Percentiles rank a stretch among this genome's conserved stretches.
These are phyloP conservation scores for Myotis findleyi DNA, from an alignment of 2,797 vertebrate species.

Conservation along the genomic window DNA sequence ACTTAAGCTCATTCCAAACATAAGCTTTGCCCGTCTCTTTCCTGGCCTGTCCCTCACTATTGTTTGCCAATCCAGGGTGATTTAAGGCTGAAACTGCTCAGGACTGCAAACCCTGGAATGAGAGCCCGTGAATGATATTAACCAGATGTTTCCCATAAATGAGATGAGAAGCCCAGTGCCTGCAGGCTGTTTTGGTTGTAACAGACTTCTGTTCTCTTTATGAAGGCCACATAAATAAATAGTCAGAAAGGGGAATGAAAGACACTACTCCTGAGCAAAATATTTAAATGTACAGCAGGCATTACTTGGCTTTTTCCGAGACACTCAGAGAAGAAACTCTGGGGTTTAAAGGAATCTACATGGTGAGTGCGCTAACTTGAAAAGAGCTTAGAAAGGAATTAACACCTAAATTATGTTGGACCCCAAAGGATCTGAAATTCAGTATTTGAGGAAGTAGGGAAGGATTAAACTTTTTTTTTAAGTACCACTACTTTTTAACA, in stretches of 20 bases:
- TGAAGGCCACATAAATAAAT: conserved; percentile 81
- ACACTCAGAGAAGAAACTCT: conserved; percentile 28
- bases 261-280: not conserved
- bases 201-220: conserved; percentile 70
- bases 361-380: conserved; percentile 13
- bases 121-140: conserved; percentile 74
- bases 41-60: conserved; percentile 47
- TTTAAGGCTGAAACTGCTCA: conserved; percentile 78
- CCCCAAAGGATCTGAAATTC: conserved; percentile 55
- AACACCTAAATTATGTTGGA: conserved; percentile 59
- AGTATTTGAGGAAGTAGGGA: not conserved
- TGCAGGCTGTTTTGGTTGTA: conserved; percentile 65
- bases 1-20: conserved; percentile 1
- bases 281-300: conserved; percentile 33
- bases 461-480: conserved; percentile 11
- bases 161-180: conserved; percentile 46
- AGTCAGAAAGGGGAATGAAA: conserved; percentile 66
- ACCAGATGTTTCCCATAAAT: conserved; percentile 83
- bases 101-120: conserved; percentile 75
- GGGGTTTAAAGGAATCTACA: conserved; percentile 60
- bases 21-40: conserved; percentile 33
- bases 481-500: conserved; percentile 48
- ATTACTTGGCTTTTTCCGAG: conserved; percentile 13
- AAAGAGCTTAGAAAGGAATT: conserved; percentile 64
- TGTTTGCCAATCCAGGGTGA: conserved; percentile 80